phyloP scores from a whole-genome alignment of 2,113 vertebrate species.

The Hemicordylus capensis region DNA sequence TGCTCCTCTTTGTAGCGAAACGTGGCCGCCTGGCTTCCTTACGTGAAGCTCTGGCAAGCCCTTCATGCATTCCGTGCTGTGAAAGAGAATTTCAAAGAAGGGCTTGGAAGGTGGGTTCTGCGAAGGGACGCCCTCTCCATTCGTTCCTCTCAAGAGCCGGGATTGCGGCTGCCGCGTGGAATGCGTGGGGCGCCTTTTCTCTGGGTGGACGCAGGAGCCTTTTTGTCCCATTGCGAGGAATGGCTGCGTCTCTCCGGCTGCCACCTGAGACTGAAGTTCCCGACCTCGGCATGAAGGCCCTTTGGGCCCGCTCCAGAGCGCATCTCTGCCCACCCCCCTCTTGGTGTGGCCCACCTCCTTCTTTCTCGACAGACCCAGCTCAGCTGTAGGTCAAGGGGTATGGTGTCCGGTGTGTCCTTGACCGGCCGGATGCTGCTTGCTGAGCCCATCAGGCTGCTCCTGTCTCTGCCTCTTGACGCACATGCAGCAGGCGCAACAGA shows the following conservation, averaged over 20 bases:
- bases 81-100: constrained; percentile 73
- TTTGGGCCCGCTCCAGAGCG: not conserved
- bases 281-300: not conserved
- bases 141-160: constrained; percentile 70
- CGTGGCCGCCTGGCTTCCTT: constrained; percentile 24
- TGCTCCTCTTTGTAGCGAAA: constrained; percentile 66
- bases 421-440: too few relatives aligned
- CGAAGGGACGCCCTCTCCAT: constrained; percentile 72
- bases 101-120: constrained; percentile 75
- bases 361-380: too few relatives aligned
- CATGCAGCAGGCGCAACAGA: too few relatives aligned
- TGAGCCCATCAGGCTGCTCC: too few relatives aligned
- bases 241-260: not conserved
- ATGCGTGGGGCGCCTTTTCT: constrained; percentile 65
- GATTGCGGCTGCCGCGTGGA: constrained; percentile 59
- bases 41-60: too few relatives aligned
- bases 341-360: too few relatives aligned
- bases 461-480: too few relatives aligned
- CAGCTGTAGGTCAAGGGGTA: too few relatives aligned
- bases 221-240: too few relatives aligned
- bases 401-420: too few relatives aligned
- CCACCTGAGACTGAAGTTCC: not conserved
- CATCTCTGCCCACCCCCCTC: not conserved
- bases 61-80: constrained; percentile 63
- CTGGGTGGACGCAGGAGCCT: constrained; percentile 33